phyloP scores from a whole-genome alignment of 1,140 invertebrate species.

The Phortica variegata region DNA sequence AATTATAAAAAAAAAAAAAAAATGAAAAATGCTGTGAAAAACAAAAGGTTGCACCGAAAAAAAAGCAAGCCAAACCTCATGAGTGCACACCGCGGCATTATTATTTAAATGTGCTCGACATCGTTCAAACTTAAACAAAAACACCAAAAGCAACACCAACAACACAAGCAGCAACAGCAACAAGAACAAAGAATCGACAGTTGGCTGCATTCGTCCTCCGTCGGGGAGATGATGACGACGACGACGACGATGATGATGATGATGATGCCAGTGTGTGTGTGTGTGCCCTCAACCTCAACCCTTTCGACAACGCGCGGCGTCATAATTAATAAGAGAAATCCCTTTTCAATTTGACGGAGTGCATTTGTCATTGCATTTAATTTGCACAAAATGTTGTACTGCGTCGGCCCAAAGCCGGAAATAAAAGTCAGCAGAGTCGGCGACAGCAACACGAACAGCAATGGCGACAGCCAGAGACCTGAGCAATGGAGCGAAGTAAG shows the following conservation, averaged over 20 bases:
- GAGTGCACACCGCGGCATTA: slow-evolving; percentile 47
- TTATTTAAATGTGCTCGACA: slow-evolving; percentile 50
- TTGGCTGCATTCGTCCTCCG: slow-evolving; percentile 37
- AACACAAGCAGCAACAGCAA: neutral
- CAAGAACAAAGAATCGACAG: slow-evolving; percentile 42
- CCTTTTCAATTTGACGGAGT: slow-evolving; percentile 57
- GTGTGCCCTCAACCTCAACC: slow-evolving; percentile 26
- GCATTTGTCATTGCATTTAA: slow-evolving; percentile 57
- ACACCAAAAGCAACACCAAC: slow-evolving; percentile 3
- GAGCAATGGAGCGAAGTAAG: too few species aligned
- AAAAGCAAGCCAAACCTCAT: slow-evolving; percentile 36
- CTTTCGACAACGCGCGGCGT: slow-evolving; percentile 35
- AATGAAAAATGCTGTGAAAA: slow-evolving; percentile 22
- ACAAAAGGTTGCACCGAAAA: slow-evolving; percentile 41
- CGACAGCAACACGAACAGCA: neutral
- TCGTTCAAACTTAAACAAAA: slow-evolving; percentile 14
- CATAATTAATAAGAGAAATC: slow-evolving; percentile 57
- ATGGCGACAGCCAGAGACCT: too few species aligned
- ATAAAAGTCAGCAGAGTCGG: slow-evolving; percentile 21
- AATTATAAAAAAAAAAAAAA: slow-evolving; percentile 14
- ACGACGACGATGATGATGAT: too few species aligned
- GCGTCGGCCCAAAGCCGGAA: slow-evolving; percentile 27
- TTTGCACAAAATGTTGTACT: slow-evolving; percentile 34
- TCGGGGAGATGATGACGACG: too few species aligned
- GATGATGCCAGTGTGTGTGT: slow-evolving; percentile 9